phyloP scores from a whole-genome alignment of 2,113 vertebrate species.

The Anguilla japonica region DNA sequence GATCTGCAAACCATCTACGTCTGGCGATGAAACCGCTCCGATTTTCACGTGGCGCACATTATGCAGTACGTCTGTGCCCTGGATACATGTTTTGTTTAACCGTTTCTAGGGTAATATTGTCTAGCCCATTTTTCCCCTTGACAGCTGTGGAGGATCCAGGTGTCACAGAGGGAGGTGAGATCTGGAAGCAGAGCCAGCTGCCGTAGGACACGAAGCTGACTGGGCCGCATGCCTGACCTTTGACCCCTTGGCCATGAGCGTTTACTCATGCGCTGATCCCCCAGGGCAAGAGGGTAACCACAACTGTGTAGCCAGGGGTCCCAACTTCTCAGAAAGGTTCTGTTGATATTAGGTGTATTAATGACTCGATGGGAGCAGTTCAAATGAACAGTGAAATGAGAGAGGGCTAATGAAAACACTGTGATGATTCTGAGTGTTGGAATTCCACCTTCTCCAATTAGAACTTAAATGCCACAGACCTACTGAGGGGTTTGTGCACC shows the following conservation, averaged over 20 bases:
- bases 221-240: constrained; percentile 31
- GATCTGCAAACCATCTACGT: not conserved
- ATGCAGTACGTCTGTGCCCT: not conserved
- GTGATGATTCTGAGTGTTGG: not conserved
- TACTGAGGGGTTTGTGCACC: not conserved
- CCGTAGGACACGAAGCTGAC: constrained; percentile 15
- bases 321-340: constrained; percentile 6
- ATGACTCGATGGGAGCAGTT: constrained; percentile 34
- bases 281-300: not conserved
- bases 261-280: not conserved
- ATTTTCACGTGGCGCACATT: not conserved
- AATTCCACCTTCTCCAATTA: constrained; percentile 5
- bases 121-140: not conserved
- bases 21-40: not conserved
- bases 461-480: not conserved
- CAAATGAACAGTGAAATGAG: constrained; percentile 8
- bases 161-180: not conserved
- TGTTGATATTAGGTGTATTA: constrained; percentile 31
- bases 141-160: not conserved
- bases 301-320: constrained; percentile 12
- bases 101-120: not conserved
- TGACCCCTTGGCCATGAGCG: constrained; percentile 23
- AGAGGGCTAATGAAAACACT: constrained; percentile 13
- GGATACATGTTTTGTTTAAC: not conserved
- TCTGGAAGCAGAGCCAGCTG: constrained; percentile 19